Conservation (phyloP, 2,888 invertebrate species). For the Pinctada fucata region DNA sequence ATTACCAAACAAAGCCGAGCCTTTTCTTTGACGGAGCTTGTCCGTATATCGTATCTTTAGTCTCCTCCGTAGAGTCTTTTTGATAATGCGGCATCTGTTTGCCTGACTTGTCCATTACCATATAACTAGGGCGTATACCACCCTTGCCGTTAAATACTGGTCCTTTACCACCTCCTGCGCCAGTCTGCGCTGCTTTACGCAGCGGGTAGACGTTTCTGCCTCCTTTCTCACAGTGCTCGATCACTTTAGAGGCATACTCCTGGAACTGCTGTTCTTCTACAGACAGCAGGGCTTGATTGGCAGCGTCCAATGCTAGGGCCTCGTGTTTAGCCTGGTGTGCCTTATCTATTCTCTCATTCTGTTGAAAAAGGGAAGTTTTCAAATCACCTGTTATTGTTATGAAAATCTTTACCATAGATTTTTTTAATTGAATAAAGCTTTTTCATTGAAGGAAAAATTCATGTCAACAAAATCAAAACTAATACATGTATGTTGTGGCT, state of each 20-base stretch:
- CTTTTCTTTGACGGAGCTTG: slow-evolving; percentile 70
- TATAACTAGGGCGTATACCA: slow-evolving; percentile 75
- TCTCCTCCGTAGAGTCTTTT: slow-evolving; percentile 69
- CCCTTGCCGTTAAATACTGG: slow-evolving; percentile 73
- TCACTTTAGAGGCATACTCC: slow-evolving; percentile 74
- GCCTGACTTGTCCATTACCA: slow-evolving; percentile 71
- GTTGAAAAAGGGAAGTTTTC: slow-evolving; percentile 1
- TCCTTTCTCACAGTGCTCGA: slow-evolving; percentile 74
- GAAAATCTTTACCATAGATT: no score
- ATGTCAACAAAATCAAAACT: no score
- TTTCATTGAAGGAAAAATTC: no score
- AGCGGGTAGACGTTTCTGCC: slow-evolving; percentile 76
- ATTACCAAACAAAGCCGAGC: slow-evolving; percentile 75
- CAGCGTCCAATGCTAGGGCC: slow-evolving; percentile 66
- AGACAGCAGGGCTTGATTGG: slow-evolving; percentile 70
- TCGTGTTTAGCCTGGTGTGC: slow-evolving; percentile 47
- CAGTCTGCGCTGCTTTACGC: slow-evolving; percentile 69
- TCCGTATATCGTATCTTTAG: slow-evolving; percentile 68
- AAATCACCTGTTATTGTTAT: no score
- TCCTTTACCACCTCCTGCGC: slow-evolving; percentile 74
- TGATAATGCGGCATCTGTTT: slow-evolving; percentile 74
- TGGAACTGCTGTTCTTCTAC: slow-evolving; percentile 76
- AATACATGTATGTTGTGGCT: no score
- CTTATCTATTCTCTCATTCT: slow-evolving; percentile 50
- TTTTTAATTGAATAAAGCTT: no score